Base-by-base conservation (phyloP, 2,113 vertebrate species). In the Chloroceryle aenea region DNA sequence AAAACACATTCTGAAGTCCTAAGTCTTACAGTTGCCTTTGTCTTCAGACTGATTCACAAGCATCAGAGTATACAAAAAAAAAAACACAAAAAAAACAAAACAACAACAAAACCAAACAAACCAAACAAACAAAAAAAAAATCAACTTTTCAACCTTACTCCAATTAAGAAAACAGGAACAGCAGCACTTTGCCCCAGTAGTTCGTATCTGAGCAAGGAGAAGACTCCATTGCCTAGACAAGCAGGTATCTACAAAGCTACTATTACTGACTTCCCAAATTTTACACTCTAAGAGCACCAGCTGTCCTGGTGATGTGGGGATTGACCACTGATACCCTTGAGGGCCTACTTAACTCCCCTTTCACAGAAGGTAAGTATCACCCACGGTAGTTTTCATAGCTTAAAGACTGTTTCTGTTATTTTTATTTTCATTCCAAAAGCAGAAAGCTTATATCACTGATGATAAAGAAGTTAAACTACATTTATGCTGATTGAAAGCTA, bases 101-200 rank as follows among this genome's bases (percentile, higher is more conserved):
- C n/a, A n/a, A n/a, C n/a, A n/a, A n/a, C n/a, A n/a, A n/a, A n/a
- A n/a, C n/a, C n/a, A n/a, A n/a, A n/a, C n/a, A n/a, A n/a, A n/a
- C n/a, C n/a, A n/a, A n/a, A n/a, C n/a, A n/a, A n/a, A n/a, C n/a
- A n/a, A n/a, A n/a, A n/a, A n/a, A n/a, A n/a, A n/a, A n/a, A n/a
- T n/a, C n/a, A n/a, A n/a, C n/a, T n/a, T n/a, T n/a, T n/a, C n/a
- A n/a, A n/a, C n/a, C n/a, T n/a, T n/a, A 8, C 14, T 48, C 18
- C 0, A 0, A 12, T 45, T 40, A 78, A 69, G 29, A 30, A 74
- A 73, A 61, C 6, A 47, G 10, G 7, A 42, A 34, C 0, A 1
- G 43, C n/a, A 45, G 36, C 8, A 26, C 42, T 52, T 56, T 71
- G 58, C 14, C 10, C 38, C 21, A 15, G 22, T 20, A 74, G 16